Evolutionary conservation across 2,113 vertebrate genomes (phyloP), one percentile per base, ranked within the genome.

Genomic region (Vulpes ferrilata): DNA sequence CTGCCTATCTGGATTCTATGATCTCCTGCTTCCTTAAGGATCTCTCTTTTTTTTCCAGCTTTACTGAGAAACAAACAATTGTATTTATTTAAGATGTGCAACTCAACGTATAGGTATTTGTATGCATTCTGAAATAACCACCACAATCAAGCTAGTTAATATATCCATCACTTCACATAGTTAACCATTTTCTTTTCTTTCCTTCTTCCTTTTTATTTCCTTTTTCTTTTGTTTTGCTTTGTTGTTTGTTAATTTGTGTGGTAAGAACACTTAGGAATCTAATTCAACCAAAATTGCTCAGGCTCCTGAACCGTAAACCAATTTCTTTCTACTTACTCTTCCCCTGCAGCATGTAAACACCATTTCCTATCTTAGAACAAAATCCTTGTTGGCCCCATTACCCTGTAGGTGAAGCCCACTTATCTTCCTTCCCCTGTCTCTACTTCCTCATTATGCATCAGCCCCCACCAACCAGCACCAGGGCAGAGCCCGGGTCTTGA

Each of bases 301-400:
- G 15, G 22, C 65, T 85, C 53, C 55, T 93, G 12, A 84, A 19
- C 88, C 27, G 7, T 64, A 88, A 85, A 51, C 82, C 92, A 38
- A 11, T 64, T 91, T 86, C 73, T 38, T 79, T 88, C 59, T 82
- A 27, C 35, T 76, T 12, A 65, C 9, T 86, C 64, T 48, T 82
- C 55, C 22, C 60, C 71, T 30, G 59, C 25, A 76, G 55, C 32
- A 48, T 19, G 19, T 30, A 85, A 93, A 71, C 67, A 30, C 30
- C 62, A 85, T 53, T 90, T 73, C 17, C 30, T 9, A 25, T 22
- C 65, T n/a, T 92, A 80, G 95, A 93, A 59, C 43, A 80, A 35
- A 88, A 69, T 32, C 25, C 10, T 3, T 15, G 48, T 25, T n/a
- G 67, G 38, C 13, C 23, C 22, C 81, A 22, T 76, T 38, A 38